Conservation (phyloP, 2,888 invertebrate species). For the Pocota personata region DNA sequence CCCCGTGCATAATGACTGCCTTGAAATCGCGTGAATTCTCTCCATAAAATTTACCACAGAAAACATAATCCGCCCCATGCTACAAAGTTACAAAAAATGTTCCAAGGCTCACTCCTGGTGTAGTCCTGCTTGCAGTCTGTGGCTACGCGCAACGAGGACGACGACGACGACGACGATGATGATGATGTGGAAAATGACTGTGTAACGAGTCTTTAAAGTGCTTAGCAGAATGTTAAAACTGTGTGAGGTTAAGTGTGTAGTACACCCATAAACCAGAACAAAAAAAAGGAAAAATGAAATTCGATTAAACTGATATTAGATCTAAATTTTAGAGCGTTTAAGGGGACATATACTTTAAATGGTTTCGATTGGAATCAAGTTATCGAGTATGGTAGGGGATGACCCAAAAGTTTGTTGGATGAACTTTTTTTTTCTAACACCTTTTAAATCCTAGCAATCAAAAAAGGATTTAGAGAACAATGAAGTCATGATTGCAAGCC, state of each 20-base stretch:
- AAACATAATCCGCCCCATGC: slow-evolving; percentile 51
- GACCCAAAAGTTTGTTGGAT: slow-evolving; percentile 10
- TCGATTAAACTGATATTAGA: slow-evolving; percentile 26
- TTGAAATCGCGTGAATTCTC: slow-evolving; percentile 64
- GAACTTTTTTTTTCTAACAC: neutral
- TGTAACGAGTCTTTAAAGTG: slow-evolving; percentile 65
- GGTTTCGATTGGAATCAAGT: neutral
- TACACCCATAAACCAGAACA: neutral
- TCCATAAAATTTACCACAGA: slow-evolving; percentile 59
- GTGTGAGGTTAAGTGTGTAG: slow-evolving; percentile 51
- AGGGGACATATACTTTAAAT: neutral
- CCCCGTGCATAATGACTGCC: slow-evolving; percentile 59
- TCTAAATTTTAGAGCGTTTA: neutral
- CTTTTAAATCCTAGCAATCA: neutral
- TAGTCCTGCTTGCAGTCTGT: neutral
- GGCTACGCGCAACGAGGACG: neutral
- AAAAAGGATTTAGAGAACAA: neutral
- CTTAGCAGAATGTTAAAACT: slow-evolving; percentile 57
- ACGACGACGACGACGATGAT: slow-evolving; percentile 43
- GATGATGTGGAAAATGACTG: slow-evolving; percentile 56
- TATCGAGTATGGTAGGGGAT: neutral
- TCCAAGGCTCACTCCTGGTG: slow-evolving; percentile 6
- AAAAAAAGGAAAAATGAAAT: neutral
- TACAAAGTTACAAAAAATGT: slow-evolving; percentile 44
- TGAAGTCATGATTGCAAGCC: neutral